phyloP scores from a whole-genome alignment of 1,140 invertebrate species.

The Belonocnema kinseyi region DNA sequence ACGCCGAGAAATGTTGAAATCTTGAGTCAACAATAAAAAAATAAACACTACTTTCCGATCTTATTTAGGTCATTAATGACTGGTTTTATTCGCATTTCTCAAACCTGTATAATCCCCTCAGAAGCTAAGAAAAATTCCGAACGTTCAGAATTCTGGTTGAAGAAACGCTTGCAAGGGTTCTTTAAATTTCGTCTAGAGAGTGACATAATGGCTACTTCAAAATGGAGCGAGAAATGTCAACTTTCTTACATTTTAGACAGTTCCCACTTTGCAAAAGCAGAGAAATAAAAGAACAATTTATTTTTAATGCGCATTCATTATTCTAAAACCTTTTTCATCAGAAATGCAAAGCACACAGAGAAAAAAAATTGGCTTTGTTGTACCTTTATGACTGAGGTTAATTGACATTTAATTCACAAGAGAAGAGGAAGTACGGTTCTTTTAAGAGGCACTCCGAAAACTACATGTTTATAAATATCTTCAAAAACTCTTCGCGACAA shows the following conservation, averaged over 20 bases:
- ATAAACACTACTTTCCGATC: too few relatives aligned
- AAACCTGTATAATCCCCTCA: too few relatives aligned
- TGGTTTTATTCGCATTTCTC: too few relatives aligned
- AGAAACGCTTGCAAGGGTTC: conserved; percentile 16
- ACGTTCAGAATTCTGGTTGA: neutral
- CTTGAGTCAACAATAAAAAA: too few relatives aligned
- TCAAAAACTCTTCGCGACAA: neutral
- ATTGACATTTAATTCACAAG: neutral
- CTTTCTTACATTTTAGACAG: neutral
- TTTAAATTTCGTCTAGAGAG: conserved; percentile 1
- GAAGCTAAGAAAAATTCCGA: too few relatives aligned
- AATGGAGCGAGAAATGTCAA: conserved; percentile 28
- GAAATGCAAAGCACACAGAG: neutral
- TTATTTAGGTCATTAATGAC: too few relatives aligned
- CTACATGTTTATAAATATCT: neutral
- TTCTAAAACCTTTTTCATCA: neutral
- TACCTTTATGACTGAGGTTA: neutral
- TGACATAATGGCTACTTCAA: conserved; percentile 30
- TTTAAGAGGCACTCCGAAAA: neutral
- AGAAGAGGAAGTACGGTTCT: conserved; percentile 11
- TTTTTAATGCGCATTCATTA: neutral
- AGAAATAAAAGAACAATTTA: neutral
- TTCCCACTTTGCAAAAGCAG: neutral
- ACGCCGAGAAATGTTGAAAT: too few relatives aligned
- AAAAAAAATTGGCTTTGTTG: conserved; percentile 22